Evolutionary conservation across 2,797 vertebrate species (phyloP).

Genomic region (Picus viridis): DNA sequence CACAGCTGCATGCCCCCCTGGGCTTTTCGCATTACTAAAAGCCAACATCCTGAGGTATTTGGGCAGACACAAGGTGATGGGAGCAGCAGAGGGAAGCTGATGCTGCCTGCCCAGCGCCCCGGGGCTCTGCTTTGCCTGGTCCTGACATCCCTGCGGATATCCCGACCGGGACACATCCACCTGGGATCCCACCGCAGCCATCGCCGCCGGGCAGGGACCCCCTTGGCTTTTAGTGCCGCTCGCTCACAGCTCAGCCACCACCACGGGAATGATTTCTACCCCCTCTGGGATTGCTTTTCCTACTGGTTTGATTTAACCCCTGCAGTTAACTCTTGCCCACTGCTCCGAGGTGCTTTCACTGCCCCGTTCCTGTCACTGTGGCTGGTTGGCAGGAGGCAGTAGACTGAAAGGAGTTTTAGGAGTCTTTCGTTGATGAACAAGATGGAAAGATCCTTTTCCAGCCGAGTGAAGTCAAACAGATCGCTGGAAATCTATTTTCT

Average conservation of each 20-base stretch:
- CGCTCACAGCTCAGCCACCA: background rate
- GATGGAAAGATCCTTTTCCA: background rate
- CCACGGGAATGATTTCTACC: accelerated
- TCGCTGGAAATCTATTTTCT: no score
- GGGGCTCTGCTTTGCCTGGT: accelerated
- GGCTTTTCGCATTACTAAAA: background rate
- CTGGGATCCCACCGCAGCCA: background rate
- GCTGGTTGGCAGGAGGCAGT: background rate
- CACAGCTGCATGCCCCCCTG: background rate
- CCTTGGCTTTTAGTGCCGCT: background rate
- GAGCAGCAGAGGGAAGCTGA: background rate
- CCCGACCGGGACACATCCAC: accelerated
- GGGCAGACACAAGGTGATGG: accelerated
- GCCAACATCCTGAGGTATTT: background rate
- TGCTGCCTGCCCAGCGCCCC: accelerated
- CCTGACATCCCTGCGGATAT: background rate
- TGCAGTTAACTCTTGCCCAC: accelerated
- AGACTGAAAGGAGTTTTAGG: background rate
- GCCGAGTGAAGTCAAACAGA: background rate
- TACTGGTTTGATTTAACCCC: background rate
- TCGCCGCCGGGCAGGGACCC: background rate
- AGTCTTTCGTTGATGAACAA: background rate
- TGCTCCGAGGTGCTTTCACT: accelerated
- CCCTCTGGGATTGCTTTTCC: background rate
- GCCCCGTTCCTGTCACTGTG: accelerated